Base-by-base conservation (phyloP, 2,888 invertebrate species). In the Ypsolopha scabrella region DNA sequence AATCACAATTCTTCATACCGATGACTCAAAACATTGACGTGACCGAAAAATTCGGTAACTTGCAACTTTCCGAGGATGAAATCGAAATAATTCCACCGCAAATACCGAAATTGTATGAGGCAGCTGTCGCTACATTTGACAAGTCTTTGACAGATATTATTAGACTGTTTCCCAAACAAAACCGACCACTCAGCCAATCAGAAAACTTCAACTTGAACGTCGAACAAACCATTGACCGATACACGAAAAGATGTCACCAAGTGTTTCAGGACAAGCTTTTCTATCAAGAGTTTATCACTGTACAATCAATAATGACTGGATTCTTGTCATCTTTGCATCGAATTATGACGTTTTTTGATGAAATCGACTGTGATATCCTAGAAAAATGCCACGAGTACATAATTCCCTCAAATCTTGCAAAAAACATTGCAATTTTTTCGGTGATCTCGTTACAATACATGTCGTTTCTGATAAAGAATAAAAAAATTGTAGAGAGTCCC, bases 211-310 rank as follows among this genome's bases (percentile, higher is more conserved):
- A 65, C 56, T 58, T 86, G 34, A 80, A 74, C 10, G 61, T 73
- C 0, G 82, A 86, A 62, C 80, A 81, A 7, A 85, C 86, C 0
- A 75, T 87, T 51, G 87, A 87, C 11, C 72, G 83, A 52, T 87
- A 87, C 33, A 87, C 87, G 0, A 63, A 79, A 8, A 65, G 86
- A 34, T 87, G 87, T 37, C 87, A 86, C 46, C 82, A 86, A 68
- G 85, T 87, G 0, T 87, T 87, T 36, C 80, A 83, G 69, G 87
- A 87, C 36, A 86, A 85, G 59, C 54, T 82, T 2, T 87, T 87
- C 56, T 81, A 85, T 54, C 78, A 83, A 61, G 86, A 87, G 55
- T 83, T 82, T 46, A 63, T 74, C 14, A 76, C 69, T 0, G 59
- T 85, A 1, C 87, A 87, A 52, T 78, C 74, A 0, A 62, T 82